phyloP scores from a whole-genome alignment of 2,888 invertebrate species.

The Mechanitis messenoides region DNA sequence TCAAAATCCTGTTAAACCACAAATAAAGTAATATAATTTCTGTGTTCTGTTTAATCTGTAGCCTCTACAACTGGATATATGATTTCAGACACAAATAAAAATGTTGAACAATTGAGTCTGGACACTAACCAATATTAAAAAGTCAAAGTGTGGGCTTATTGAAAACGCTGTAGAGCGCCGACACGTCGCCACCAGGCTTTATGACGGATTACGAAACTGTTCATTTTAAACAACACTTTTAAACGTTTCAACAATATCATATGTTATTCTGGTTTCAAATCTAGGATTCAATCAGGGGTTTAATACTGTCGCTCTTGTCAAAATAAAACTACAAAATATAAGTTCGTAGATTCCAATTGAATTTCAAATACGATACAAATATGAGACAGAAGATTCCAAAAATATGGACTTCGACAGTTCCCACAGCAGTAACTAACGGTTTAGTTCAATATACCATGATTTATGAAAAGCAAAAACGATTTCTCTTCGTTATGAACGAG shows the following conservation, averaged over 20 bases:
- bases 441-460: slow-evolving; percentile 52
- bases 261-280: background rate
- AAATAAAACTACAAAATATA: no score
- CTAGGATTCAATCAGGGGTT: background rate
- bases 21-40: background rate
- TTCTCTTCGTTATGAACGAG: slow-evolving; percentile 57
- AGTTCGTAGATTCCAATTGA: no score
- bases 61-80: background rate
- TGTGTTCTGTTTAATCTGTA: background rate
- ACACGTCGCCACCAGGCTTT: slow-evolving; percentile 14
- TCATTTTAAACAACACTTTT: slow-evolving; percentile 6
- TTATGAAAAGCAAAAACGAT: slow-evolving; percentile 56
- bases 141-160: slow-evolving; percentile 10
- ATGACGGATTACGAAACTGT: slow-evolving; percentile 13
- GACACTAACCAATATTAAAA: slow-evolving; percentile 5
- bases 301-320: no score
- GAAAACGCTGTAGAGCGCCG: slow-evolving; percentile 7
- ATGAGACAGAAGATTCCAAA: no score
- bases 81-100: slow-evolving; percentile 6
- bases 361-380: no score
- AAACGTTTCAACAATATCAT: background rate
- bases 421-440: slow-evolving; percentile 1
- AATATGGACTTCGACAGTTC: slow-evolving; percentile 1
- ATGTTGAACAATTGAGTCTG: slow-evolving; percentile 3
- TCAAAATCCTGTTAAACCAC: no score